These are phyloP conservation scores for Beroe forskalii DNA, from an alignment of 37 sponge, comb jelly and placozoan species.

Conservation along the genomic window DNA sequence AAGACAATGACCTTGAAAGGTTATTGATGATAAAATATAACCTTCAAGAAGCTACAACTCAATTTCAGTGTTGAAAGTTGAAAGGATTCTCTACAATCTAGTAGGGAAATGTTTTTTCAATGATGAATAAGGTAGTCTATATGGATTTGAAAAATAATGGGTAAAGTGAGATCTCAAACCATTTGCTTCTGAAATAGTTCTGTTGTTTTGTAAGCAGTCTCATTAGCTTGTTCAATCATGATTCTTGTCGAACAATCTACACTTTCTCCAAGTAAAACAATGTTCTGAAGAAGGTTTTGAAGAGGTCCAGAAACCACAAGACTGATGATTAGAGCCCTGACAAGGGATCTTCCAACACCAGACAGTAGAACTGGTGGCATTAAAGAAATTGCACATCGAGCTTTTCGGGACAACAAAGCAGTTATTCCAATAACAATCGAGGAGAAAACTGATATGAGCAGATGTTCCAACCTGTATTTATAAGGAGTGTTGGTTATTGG, in stretches of 20 bases:
- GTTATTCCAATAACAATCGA: background rate
- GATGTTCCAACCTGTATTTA: background rate
- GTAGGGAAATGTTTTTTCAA: too few species aligned
- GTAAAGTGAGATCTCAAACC: too few species aligned
- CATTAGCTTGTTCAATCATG: constrained; percentile 14
- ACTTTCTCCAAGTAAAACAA: background rate
- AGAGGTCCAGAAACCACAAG: constrained; percentile 40
- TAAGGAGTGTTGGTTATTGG: too few species aligned
- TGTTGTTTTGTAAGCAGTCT: background rate
- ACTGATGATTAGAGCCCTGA: constrained; percentile 25
- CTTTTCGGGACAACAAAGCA: background rate
- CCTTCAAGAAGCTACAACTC: too few species aligned
- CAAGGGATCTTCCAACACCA: constrained; percentile 13
- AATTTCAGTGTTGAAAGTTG: too few species aligned
- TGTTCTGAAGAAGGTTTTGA: constrained; percentile 1
- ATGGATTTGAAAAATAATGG: too few species aligned
- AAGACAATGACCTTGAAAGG: too few species aligned
- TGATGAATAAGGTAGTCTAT: too few species aligned
- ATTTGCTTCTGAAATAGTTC: background rate
- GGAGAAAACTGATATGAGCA: background rate
- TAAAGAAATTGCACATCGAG: constrained; percentile 43
- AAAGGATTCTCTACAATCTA: too few species aligned
- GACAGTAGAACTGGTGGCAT: constrained; percentile 44
- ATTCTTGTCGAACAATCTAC: constrained; percentile 17
- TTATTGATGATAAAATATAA: too few species aligned